Conservation (phyloP, 2,113 vertebrate species). For the Electrona antarctica region DNA sequence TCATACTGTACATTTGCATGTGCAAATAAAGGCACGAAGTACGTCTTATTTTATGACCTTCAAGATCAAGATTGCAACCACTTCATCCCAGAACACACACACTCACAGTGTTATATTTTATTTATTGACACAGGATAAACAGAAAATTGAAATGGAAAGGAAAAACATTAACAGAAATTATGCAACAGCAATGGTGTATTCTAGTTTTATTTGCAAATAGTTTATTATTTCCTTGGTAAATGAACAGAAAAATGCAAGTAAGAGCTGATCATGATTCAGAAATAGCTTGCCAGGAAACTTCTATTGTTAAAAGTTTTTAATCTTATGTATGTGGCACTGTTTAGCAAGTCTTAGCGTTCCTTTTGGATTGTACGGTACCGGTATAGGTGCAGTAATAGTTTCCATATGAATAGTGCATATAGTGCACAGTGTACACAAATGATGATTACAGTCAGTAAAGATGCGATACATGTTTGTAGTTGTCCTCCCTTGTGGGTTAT, state of each 20-base stretch:
- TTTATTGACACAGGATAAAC: conserved; percentile 35
- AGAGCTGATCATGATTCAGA: conserved; percentile 26
- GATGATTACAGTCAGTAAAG: conserved; percentile 31
- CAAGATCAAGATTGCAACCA: conserved; percentile 32
- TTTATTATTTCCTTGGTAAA: conserved; percentile 50
- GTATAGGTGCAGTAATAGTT: conserved; percentile 20
- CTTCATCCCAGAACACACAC: not conserved
- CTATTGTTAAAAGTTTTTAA: conserved; percentile 25
- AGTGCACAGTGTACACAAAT: conserved; percentile 60
- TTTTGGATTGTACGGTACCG: conserved; percentile 2
- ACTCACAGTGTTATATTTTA: not conserved
- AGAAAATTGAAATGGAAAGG: not conserved
- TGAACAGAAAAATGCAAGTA: conserved; percentile 33
- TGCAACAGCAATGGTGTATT: not conserved
- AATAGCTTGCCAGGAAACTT: conserved; percentile 1
- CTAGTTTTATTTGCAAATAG: conserved; percentile 63
- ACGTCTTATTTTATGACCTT: conserved; percentile 11
- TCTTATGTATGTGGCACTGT: conserved; percentile 18
- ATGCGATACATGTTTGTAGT: conserved; percentile 18
- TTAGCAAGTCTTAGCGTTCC: conserved; percentile 12
- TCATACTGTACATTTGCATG: not conserved
- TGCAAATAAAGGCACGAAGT: not conserved
- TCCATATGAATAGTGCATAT: conserved; percentile 25
- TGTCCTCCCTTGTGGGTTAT: conserved; percentile 23
- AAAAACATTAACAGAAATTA: not conserved